Percentiles rank a stretch among this genome's conserved stretches.
Evolutionary conservation across 2,888 invertebrate genomes (phyloP).

Genomic region (Allolobophora icterica): DNA sequence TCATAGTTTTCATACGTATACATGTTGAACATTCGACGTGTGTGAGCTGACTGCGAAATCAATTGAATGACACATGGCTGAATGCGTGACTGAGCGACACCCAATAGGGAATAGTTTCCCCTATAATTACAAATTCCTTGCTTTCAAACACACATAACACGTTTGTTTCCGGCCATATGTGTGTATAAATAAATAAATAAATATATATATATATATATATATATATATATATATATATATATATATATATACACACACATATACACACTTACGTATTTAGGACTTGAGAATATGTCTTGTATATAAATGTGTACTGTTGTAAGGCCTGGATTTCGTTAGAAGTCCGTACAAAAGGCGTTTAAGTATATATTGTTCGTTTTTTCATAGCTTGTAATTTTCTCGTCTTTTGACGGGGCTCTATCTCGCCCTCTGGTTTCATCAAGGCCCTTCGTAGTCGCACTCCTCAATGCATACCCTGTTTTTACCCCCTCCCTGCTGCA

Average conservation of each 20-base stretch:
- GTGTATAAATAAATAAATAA: not conserved
- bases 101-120: not conserved
- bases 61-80: not conserved
- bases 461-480: not conserved
- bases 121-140: not conserved
- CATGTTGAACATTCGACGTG: not conserved
- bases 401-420: not conserved
- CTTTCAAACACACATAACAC: not conserved
- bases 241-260: too few relatives aligned
- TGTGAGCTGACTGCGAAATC: not conserved
- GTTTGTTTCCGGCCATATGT: not conserved
- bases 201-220: conserved; percentile 13
- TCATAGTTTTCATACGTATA: not conserved
- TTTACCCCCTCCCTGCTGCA: not conserved
- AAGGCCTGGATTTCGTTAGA: not conserved
- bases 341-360: not conserved
- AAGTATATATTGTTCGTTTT: conserved; percentile 18
- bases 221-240: not conserved
- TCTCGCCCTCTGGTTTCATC: not conserved
- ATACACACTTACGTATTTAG: not conserved
- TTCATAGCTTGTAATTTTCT: conserved; percentile 24
- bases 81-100: not conserved
- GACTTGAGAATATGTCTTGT: too few relatives aligned
- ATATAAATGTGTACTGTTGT: not conserved
- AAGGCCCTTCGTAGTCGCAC: not conserved